These are phyloP conservation scores for Altica lythri DNA, from an alignment of 2,888 invertebrate species.

Conservation along the genomic window DNA sequence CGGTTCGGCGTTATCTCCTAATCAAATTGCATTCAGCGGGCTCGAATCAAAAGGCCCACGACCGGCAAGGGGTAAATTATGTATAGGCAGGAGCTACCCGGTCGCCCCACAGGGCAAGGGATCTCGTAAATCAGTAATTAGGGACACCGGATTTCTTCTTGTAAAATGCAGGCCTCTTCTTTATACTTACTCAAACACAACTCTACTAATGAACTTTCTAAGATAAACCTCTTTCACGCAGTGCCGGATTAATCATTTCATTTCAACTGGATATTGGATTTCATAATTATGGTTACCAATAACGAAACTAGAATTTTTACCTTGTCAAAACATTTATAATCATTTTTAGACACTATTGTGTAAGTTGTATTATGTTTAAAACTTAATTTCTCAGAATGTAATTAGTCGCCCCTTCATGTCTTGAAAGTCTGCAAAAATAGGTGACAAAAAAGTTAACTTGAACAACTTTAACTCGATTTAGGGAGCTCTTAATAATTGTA, in stretches of 20 bases:
- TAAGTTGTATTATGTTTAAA: too few relatives aligned
- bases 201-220: slow-evolving; percentile 22
- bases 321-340: too few relatives aligned
- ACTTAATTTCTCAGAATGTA: too few relatives aligned
- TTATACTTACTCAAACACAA: slow-evolving; percentile 14
- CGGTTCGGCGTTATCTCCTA: slow-evolving; percentile 42
- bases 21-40: slow-evolving; percentile 42
- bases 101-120: slow-evolving; percentile 15
- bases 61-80: slow-evolving; percentile 47
- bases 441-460: too few relatives aligned
- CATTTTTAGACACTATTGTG: too few relatives aligned
- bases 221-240: slow-evolving; percentile 16
- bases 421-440: too few relatives aligned
- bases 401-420: too few relatives aligned
- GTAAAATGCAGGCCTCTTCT: slow-evolving; percentile 25
- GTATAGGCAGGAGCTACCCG: slow-evolving; percentile 34
- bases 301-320: too few relatives aligned
- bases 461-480: too few relatives aligned
- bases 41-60: slow-evolving; percentile 41
- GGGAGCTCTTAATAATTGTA: too few relatives aligned
- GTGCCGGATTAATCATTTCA: slow-evolving; percentile 3
- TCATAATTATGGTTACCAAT: too few relatives aligned
- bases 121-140: slow-evolving; percentile 34
- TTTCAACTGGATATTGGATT: too few relatives aligned
- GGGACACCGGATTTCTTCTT: slow-evolving; percentile 34